Evolutionary conservation across 2,888 invertebrate genomes (phyloP).

Genomic region (Zygogramma bicolorata): DNA sequence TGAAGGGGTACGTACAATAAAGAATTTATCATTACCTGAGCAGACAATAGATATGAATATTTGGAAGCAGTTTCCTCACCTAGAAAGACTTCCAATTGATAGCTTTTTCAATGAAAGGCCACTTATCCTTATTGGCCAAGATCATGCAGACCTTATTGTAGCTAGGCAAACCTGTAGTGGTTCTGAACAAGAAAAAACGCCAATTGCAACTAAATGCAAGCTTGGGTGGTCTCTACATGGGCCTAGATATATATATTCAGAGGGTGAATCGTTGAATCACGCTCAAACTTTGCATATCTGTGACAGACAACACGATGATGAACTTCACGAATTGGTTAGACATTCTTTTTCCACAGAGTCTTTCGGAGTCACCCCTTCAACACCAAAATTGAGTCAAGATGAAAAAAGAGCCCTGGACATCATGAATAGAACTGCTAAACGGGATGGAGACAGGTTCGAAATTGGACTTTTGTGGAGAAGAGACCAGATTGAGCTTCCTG

Average conservation of each 20-base stretch:
- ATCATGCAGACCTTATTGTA: no score
- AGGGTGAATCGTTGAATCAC: background rate
- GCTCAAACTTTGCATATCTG: background rate
- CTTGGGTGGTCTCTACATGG: background rate
- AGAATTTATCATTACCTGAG: no score
- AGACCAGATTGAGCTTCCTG: background rate
- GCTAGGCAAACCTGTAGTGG: no score
- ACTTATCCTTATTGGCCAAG: no score
- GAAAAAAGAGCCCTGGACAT: background rate
- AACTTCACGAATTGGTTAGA: conserved; percentile 9
- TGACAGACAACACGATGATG: conserved; percentile 24
- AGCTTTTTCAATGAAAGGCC: no score
- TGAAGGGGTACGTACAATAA: no score
- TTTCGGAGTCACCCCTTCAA: background rate
- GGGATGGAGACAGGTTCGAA: background rate
- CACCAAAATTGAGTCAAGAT: background rate
- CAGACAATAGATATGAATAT: no score
- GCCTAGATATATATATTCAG: background rate
- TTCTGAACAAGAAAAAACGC: no score
- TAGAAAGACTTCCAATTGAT: no score
- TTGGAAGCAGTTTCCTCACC: no score
- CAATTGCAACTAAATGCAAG: background rate
- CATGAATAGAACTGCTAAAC: background rate
- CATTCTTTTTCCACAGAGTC: background rate
- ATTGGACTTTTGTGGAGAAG: background rate